Base-by-base conservation (phyloP, 2,113 vertebrate genomes). In the Gadus macrocephalus region DNA sequence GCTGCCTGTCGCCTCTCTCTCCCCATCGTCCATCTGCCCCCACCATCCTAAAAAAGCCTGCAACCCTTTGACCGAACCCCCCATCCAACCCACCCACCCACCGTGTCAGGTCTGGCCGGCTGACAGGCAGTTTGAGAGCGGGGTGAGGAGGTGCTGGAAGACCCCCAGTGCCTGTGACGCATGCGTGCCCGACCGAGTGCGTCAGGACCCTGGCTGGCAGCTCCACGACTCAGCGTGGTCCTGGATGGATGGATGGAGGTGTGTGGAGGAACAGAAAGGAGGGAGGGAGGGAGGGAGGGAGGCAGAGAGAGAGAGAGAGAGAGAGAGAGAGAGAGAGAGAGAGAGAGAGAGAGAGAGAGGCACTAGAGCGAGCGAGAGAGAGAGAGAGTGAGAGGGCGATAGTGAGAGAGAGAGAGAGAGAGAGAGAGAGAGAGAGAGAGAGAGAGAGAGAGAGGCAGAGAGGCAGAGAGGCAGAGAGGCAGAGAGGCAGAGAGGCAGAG, bases 171-270 rank as follows among this genome's bases (percentile, higher is more conserved):
- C 7, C 25, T 1, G 78, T 88, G 87, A 89, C 87, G 88, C 87
- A 87, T 83, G 74, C 69, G 56, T 67, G 82, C 82, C 78, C 27
- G 82, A 70, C 81, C 67, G 82, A 76, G 78, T 89, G 86, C 87
- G 89, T 89, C 87, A 89, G 82, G 79, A 49, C 67, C 70, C 81
- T 82, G 87, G 88, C 87, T 80, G 72, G 78, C 75, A 80, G 82
- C 76, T 16, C 78, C 64, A 68, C 74, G 27, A 85, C 84, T 81
- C 89, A 86, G 86, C 82, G 83, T 88, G 82, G 83, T 87, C 85
- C 86, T 86, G 86, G 86, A 85, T 19, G 81, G 86, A 85, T 19
- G 81, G 82, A 80, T 53, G 83, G 84, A 87, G 87, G 83, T 88
- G 89, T 84, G 69, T 76, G 76, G 53, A 58, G 78, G 83, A 83